These are phyloP conservation scores for Myotis yumanensis DNA, from an alignment of 2,113 vertebrate genomes.

Conservation along the genomic window DNA sequence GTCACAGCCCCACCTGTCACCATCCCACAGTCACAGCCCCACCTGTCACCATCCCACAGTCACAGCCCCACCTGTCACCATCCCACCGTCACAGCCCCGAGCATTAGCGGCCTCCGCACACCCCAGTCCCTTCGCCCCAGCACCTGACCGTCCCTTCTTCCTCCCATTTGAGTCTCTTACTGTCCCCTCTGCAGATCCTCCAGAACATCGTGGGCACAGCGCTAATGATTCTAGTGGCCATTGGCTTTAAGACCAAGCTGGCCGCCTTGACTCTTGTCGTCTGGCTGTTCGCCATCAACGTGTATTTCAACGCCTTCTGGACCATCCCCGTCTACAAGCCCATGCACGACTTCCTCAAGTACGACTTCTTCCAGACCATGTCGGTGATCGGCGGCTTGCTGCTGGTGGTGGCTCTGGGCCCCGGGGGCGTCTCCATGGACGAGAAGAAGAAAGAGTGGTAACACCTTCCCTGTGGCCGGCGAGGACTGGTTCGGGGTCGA, in stretches of 20 bases:
- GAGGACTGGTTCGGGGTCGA: constrained; percentile 79
- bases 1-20: too few species aligned
- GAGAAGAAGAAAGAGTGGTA: constrained; percentile 99
- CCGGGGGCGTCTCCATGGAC: constrained; percentile 98
- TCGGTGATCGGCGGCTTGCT: constrained; percentile 98
- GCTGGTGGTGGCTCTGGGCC: constrained; percentile 96
- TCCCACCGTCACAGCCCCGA: too few species aligned
- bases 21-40: too few species aligned
- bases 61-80: too few species aligned
- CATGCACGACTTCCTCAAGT: constrained; percentile 99
- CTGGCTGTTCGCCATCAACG: constrained; percentile 97
- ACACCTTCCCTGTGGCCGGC: constrained; percentile 64
- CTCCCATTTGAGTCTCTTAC: neutral
- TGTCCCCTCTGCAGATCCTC: constrained; percentile 86
- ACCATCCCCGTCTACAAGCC: constrained; percentile 95
- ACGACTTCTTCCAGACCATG: constrained; percentile 99
- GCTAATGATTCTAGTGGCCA: constrained; percentile 95
- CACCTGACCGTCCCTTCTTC: neutral
- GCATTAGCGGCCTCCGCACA: too few species aligned
- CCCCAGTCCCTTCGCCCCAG: too few species aligned
- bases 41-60: too few species aligned
- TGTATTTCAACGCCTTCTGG: constrained; percentile 99
- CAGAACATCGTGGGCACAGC: constrained; percentile 98
- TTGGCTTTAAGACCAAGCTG: constrained; percentile 98
- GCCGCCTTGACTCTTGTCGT: constrained; percentile 96